Percentiles rank a stretch among this genome's conserved stretches.
Conservation (phyloP, 2,797 vertebrate species). For the Chrysocyon brachyurus region DNA sequence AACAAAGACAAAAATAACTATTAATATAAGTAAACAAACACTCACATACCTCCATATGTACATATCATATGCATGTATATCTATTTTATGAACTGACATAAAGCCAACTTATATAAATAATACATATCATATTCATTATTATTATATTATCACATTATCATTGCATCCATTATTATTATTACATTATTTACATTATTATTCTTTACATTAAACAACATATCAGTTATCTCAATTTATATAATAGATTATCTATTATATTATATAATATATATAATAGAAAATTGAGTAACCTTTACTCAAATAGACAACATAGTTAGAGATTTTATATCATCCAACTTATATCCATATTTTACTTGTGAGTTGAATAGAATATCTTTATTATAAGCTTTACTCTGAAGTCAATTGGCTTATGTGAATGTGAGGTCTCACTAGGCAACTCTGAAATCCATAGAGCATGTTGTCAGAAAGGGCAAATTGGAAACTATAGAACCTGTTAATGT, state of each 20-base stretch:
- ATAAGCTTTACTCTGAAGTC: slow-evolving; percentile 27
- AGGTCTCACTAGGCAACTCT: neutral
- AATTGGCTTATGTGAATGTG: neutral
- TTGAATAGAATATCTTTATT: neutral
- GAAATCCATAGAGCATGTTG: neutral
- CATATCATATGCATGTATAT: neutral
- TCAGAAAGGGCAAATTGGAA: neutral
- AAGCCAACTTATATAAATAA: neutral
- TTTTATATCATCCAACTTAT: neutral
- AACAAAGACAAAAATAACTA: neutral
- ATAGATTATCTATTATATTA: no score
- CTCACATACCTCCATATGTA: neutral
- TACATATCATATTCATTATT: neutral
- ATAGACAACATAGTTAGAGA: neutral
- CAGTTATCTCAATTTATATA: no score
- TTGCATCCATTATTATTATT: neutral
- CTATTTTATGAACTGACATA: neutral
- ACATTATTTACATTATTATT: neutral
- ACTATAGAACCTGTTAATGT: neutral
- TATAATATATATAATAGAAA: neutral
- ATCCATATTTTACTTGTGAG: neutral
- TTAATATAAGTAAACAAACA: neutral
- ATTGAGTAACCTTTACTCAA: neutral
- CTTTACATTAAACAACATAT: no score
- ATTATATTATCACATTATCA: neutral